Base-by-base conservation (phyloP, 2,797 vertebrate genomes). In the Pseudochaenichthys georgianus region DNA sequence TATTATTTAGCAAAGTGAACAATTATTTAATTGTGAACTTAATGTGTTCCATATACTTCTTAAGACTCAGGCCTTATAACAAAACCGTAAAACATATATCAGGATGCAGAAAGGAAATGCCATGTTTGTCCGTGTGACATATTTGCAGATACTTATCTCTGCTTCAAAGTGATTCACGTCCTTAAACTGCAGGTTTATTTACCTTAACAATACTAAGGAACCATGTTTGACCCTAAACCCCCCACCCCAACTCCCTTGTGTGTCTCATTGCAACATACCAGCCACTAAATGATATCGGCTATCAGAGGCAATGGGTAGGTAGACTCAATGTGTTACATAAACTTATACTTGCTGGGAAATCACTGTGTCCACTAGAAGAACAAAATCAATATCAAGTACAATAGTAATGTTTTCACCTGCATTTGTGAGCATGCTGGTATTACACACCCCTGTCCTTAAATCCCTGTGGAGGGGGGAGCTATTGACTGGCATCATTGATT, bases 401-500 rank as follows among this genome's bases (percentile, higher is more conserved):
- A 70, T 64, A 19, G 47, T 52, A 19, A 12, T 63, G 78, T 87
- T 86, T 86, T 73, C 59, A 78, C 79, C 64, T 77, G 62, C 80
- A 80, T 75, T 61, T 76, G 64, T 58, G 17, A 42, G 55, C 12
- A 2, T 42, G 45, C 64, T 65, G 64, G 58, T 64, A 55, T 60
- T 64, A 77, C 76, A 73, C 64, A 77, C 70, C 64, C 68, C 48
- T 80, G 79, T 85, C 66, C 73, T 83, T 73, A 81, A 82, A 82
- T 86, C 80, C 77, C 82, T 75, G 70, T 83, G n/a, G 68, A 64
- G 41, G 58, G 69, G 69, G 68, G 34, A 23, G 68, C 73, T 90
- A 93, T 94, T 34, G 83, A 89, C 83, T 69, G 68, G 73, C 64
- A 55, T 47, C 82, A 92, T 92, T 63, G 89, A 94, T 92, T 89